Percentiles rank a stretch among this genome's conserved stretches.
Conservation (phyloP, 2,888 invertebrate species). For the Prionchulus punctatus region DNA sequence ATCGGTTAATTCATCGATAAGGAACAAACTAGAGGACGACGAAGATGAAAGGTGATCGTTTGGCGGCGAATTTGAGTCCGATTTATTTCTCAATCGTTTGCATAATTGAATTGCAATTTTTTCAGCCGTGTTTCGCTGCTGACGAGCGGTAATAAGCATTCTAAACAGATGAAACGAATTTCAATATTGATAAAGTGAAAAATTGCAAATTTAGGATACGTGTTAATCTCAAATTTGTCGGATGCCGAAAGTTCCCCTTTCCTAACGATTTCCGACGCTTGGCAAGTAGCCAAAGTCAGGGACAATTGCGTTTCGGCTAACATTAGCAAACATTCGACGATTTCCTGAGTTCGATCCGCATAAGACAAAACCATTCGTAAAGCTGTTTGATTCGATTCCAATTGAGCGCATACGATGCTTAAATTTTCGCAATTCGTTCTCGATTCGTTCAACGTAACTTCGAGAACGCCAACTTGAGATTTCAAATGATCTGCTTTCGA, state of each 20-base stretch:
- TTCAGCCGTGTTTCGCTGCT: neutral
- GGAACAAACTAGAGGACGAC: no score
- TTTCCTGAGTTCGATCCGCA: neutral
- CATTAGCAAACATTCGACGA: neutral
- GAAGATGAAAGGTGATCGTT: no score
- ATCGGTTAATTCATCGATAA: no score
- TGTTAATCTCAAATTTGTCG: neutral
- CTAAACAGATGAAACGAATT: no score
- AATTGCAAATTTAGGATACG: neutral
- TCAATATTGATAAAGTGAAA: neutral
- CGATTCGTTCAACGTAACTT: conserved; percentile 1
- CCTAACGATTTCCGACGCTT: neutral
- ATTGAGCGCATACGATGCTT: conserved; percentile 4
- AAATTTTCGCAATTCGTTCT: neutral
- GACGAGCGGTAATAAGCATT: no score
- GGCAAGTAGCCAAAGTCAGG: neutral
- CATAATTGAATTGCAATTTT: neutral
- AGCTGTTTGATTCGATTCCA: conserved; percentile 5
- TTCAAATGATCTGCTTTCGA: neutral
- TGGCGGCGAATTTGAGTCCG: no score
- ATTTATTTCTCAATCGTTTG: no score
- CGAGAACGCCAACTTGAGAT: conserved; percentile 2
- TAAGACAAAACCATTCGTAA: neutral
- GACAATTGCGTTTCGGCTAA: neutral
- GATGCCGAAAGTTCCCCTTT: no score